Evolutionary conservation across 2,888 invertebrate species (phyloP).

Genomic region (Acrobasis suavella): DNA sequence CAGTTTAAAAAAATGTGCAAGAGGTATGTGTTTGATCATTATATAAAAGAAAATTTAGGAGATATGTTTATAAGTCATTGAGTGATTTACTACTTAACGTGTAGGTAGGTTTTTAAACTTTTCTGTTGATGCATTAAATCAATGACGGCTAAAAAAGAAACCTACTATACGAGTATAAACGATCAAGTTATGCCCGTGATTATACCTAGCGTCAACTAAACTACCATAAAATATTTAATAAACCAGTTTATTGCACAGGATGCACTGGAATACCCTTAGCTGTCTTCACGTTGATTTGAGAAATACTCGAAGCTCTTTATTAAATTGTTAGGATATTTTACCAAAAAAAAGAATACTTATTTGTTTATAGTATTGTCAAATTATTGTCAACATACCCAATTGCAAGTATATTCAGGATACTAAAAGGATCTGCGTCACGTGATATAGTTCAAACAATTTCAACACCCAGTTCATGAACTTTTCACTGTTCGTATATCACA

Average conservation of each 20-base stretch:
- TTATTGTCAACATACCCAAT: slow-evolving; percentile 57
- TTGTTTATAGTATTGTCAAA: neutral
- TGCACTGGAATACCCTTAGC: slow-evolving; percentile 46
- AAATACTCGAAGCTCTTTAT: neutral
- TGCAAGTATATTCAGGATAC: slow-evolving; percentile 39
- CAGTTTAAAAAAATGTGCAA: too few species aligned
- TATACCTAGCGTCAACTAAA: slow-evolving; percentile 34
- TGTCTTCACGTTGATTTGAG: slow-evolving; percentile 8
- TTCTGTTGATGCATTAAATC: too few species aligned
- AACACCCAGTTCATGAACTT: slow-evolving; percentile 80
- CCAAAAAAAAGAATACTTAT: neutral
- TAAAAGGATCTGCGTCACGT: slow-evolving; percentile 59
- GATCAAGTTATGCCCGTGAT: slow-evolving; percentile 9
- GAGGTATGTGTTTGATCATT: too few species aligned
- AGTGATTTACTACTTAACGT: too few species aligned
- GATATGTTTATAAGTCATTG: too few species aligned
- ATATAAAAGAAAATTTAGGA: too few species aligned
- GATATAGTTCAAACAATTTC: slow-evolving; percentile 75
- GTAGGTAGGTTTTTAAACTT: too few species aligned
- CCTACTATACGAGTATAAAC: neutral
- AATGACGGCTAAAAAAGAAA: neutral
- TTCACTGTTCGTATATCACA: slow-evolving; percentile 80
- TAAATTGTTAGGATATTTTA: neutral
- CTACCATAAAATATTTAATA: slow-evolving; percentile 67
- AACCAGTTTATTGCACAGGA: slow-evolving; percentile 70